Conservation (phyloP, 1,140 invertebrate genomes). For the Mycetomoellerius zeteki region DNA sequence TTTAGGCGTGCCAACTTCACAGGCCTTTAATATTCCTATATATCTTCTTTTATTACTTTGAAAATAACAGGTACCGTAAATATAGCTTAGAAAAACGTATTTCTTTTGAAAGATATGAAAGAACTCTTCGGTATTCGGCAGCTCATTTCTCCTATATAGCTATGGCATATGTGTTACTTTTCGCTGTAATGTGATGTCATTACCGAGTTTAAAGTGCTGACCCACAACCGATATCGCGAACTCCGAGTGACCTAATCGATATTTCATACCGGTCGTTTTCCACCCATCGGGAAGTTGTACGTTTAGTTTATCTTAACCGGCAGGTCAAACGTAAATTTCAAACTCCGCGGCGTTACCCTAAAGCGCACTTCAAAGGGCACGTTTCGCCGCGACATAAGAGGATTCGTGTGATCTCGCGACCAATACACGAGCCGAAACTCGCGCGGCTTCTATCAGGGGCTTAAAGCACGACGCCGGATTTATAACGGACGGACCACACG, state of each 20-base stretch:
- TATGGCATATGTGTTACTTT: neutral
- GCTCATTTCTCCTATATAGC: slow-evolving; percentile 6
- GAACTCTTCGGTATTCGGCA: neutral
- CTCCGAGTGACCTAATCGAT: slow-evolving; percentile 37
- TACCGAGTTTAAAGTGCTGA: slow-evolving; percentile 46
- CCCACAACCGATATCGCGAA: slow-evolving; percentile 36
- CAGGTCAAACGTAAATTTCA: slow-evolving; percentile 48
- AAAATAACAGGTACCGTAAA: neutral
- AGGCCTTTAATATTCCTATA: neutral
- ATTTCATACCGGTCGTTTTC: slow-evolving; percentile 45
- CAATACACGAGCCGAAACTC: slow-evolving; percentile 20
- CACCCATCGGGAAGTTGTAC: slow-evolving; percentile 44
- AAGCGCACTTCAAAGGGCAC: slow-evolving; percentile 29
- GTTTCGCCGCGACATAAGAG: slow-evolving; percentile 40
- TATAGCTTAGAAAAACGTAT: neutral
- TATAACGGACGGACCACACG: slow-evolving; percentile 33
- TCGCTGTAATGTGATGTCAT: slow-evolving; percentile 39
- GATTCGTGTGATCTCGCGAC: slow-evolving; percentile 42
- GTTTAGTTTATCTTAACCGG: slow-evolving; percentile 49
- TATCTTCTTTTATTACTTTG: neutral
- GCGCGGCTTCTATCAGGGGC: slow-evolving; percentile 8
- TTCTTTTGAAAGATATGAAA: neutral
- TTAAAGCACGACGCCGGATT: slow-evolving; percentile 23
- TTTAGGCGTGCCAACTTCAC: no score
- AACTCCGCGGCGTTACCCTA: slow-evolving; percentile 28